A percentile compares a stretch with the other conserved stretches of the same genome.
These are phyloP conservation scores for Gorsachius goisagi DNA, from an alignment of 2,113 vertebrate genomes.

Conservation along the genomic window DNA sequence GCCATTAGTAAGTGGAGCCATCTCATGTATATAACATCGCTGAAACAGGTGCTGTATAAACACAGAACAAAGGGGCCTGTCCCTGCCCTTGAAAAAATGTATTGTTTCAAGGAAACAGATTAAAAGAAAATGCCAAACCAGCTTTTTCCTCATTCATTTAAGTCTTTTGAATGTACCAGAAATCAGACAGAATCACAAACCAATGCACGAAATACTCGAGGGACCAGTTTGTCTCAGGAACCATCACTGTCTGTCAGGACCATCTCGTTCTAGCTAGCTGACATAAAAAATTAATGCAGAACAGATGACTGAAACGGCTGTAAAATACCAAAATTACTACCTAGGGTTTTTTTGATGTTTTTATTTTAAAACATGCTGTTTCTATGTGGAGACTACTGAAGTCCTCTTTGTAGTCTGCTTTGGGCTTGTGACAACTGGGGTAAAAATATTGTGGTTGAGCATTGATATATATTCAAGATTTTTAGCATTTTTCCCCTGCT, in stretches of 20 bases:
- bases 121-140: neutral
- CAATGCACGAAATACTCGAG: neutral
- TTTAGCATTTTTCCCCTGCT: neutral
- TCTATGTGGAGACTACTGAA: neutral
- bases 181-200: neutral
- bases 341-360: neutral
- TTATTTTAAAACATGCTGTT: neutral
- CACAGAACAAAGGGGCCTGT: neutral
- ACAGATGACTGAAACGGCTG: constrained; percentile 1
- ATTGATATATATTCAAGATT: neutral
- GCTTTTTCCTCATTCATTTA: neutral
- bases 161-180: neutral
- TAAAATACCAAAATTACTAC: neutral
- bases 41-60: neutral
- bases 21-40: neutral
- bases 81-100: neutral
- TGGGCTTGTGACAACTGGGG: neutral
- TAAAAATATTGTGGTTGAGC: neutral
- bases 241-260: neutral
- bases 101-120: constrained; percentile 34
- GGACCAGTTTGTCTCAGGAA: constrained; percentile 17
- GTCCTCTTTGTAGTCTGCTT: neutral
- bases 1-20: neutral
- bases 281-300: neutral
- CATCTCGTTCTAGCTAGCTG: neutral